Evolutionary conservation across 2,888 invertebrate genomes (phyloP), one percentile per base, ranked within the genome.

Genomic region (Synergus japonicus): DNA sequence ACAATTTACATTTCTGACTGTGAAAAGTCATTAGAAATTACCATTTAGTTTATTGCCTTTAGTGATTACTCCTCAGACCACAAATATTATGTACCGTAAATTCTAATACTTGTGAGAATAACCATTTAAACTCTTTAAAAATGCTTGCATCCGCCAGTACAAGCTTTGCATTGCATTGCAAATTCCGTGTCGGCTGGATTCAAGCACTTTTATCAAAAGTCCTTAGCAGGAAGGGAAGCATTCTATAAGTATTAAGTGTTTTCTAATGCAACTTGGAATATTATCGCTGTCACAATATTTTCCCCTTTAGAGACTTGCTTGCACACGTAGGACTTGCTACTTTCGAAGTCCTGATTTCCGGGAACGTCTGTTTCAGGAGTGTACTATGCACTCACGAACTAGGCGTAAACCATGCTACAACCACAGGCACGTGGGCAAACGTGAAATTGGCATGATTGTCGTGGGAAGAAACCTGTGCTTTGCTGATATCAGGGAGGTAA

Each of bases 391-490:
- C 73, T 73, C 49, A 29, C 69, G n/a, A 37, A 54, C 46, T 49
- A 73, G 73, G 73, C 46, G 73, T 73, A 49, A 49, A 54, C 37
- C 73, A 54, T 37, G 54, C 54, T 49, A 54, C 22, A 29, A 12
- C n/a, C 49, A 41, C 54, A 54, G n/a, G 73, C 73, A 73, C 73
- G 73, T 73, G 73, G 73, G 73, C 54, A 29, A 54, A 73, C 46
- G 29, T 73, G 46, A 73, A 73, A 73, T n/a, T 49, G 73, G 73
- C 73, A 73, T 54, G 54, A 73, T n/a, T 29, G 13, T 54, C 73
- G 73, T 73, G 54, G 73, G 73, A 73, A 73, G 73, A 54, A 73
- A 73, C 73, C 49, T 73, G 54, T 73, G 46, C 67, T 29, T 67
- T 22, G 67, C 67, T 46, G 44, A 63, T 63, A 63, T 29, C 44